phyloP scores from a whole-genome alignment of 2,888 invertebrate species.

The Odontocolon sp. region DNA sequence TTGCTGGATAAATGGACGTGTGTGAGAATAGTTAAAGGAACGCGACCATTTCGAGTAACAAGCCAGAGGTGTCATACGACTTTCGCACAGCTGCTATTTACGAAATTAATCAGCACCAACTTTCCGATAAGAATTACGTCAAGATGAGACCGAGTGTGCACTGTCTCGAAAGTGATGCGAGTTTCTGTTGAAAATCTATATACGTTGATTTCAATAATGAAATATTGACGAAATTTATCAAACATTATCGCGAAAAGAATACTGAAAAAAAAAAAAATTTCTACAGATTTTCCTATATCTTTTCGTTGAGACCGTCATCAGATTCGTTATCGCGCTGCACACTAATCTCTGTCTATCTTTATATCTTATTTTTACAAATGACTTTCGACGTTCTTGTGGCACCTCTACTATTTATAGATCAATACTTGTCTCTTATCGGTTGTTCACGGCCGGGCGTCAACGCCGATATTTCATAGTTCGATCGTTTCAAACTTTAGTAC shows the following conservation, averaged over 20 bases:
- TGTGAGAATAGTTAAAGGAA: not conserved
- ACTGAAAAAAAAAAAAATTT: not conserved
- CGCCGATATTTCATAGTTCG: not conserved
- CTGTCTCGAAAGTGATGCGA: no score
- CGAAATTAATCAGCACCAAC: constrained; percentile 71
- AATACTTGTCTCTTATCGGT: not conserved
- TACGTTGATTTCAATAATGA: not conserved
- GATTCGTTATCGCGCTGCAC: not conserved
- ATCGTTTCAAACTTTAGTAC: constrained; percentile 11
- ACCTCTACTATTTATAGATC: not conserved
- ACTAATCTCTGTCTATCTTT: not conserved
- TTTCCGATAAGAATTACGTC: constrained; percentile 42
- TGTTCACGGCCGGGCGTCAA: not conserved
- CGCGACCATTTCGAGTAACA: constrained; percentile 21
- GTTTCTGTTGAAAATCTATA: no score
- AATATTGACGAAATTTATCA: not conserved
- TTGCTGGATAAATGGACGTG: constrained; percentile 7
- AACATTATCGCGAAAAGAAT: not conserved
- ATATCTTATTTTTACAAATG: not conserved
- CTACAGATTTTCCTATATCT: not conserved
- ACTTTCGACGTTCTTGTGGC: not conserved
- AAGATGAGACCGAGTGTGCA: constrained; percentile 35
- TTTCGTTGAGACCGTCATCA: not conserved
- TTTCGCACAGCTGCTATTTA: constrained; percentile 70
- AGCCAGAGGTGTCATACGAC: constrained; percentile 65